Evolutionary conservation across 1,140 invertebrate species (phyloP).

Genomic region (Gonatopus flavifemur): DNA sequence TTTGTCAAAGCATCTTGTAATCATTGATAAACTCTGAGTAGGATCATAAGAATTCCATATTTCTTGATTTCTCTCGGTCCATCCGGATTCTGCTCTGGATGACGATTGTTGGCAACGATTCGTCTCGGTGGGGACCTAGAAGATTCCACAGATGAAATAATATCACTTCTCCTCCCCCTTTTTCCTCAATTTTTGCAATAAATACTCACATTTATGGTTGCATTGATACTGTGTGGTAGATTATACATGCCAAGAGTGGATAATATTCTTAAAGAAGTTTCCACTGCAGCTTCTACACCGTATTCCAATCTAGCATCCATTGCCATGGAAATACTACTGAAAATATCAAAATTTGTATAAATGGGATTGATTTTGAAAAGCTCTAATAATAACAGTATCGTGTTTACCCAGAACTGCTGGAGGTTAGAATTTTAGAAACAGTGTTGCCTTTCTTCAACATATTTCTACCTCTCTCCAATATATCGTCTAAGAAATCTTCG

Average conservation of each 20-base stretch:
- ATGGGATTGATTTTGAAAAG: not conserved
- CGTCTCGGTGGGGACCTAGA: slow-evolving; percentile 31
- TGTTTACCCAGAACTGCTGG: slow-evolving; percentile 44
- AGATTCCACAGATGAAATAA: not conserved
- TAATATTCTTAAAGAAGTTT: slow-evolving; percentile 70
- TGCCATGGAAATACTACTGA: slow-evolving; percentile 66
- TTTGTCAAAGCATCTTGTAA: slow-evolving; percentile 70
- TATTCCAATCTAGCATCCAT: slow-evolving; percentile 78
- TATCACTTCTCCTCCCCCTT: not conserved
- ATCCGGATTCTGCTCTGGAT: slow-evolving; percentile 29
- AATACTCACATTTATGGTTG: slow-evolving; percentile 51
- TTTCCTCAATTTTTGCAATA: not conserved
- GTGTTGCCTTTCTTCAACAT: slow-evolving; percentile 51
- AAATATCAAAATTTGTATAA: slow-evolving; percentile 27
- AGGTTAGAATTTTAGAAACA: slow-evolving; percentile 44
- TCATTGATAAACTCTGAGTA: slow-evolving; percentile 60
- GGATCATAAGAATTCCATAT: slow-evolving; percentile 39
- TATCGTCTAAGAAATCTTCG: slow-evolving; percentile 70
- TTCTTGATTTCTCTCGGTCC: slow-evolving; percentile 40
- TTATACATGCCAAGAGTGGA: slow-evolving; percentile 64
- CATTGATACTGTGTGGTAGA: slow-evolving; percentile 61
- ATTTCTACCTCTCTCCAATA: slow-evolving; percentile 63
- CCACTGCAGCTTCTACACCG: slow-evolving; percentile 71
- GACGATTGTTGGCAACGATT: slow-evolving; percentile 31
- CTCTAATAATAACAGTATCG: not conserved